Percentiles rank a stretch among this genome's conserved stretches.
Evolutionary conservation across 2,888 invertebrate species (phyloP).

Genomic region (Patella ulyssiponensis): DNA sequence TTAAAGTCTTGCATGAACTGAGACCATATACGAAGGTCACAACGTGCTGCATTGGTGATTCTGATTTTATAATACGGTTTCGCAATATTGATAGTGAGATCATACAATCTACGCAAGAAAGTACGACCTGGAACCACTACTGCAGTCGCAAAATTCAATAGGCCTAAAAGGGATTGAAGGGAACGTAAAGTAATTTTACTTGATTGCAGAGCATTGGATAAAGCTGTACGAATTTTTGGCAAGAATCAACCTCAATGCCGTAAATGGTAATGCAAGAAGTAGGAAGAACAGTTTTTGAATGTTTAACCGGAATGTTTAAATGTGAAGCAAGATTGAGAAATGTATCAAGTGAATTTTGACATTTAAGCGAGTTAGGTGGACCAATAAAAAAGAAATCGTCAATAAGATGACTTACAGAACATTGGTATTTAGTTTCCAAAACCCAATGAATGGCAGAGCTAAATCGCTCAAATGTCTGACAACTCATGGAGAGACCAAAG

Average conservation of each 20-base stretch:
- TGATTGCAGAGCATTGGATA: not conserved
- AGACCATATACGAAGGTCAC: too few species aligned
- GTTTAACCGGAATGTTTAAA: conserved; percentile 25
- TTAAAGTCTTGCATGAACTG: too few species aligned
- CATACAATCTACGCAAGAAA: too few species aligned
- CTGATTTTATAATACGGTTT: too few species aligned
- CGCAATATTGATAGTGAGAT: too few species aligned
- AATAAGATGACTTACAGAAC: not conserved
- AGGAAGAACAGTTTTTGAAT: conserved; percentile 24
- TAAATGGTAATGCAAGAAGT: conserved; percentile 23
- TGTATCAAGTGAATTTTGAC: not conserved
- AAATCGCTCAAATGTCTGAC: not conserved
- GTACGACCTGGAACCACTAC: too few species aligned
- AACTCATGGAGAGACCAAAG: not conserved
- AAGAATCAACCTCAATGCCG: conserved; percentile 31
- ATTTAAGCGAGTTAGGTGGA: conserved; percentile 15
- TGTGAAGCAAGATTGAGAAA: conserved; percentile 14
- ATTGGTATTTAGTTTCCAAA: not conserved
- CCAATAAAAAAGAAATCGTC: not conserved
- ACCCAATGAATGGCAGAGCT: conserved; percentile 14
- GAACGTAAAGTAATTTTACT: not conserved
- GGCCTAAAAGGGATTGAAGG: not conserved
- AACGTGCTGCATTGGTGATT: too few species aligned
- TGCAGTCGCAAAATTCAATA: not conserved
- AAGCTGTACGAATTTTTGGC: not conserved